A percentile compares a stretch with the other conserved stretches of the same genome.
phyloP scores from a whole-genome alignment of 2,888 invertebrate species.

The Pemphredon lugubris region DNA sequence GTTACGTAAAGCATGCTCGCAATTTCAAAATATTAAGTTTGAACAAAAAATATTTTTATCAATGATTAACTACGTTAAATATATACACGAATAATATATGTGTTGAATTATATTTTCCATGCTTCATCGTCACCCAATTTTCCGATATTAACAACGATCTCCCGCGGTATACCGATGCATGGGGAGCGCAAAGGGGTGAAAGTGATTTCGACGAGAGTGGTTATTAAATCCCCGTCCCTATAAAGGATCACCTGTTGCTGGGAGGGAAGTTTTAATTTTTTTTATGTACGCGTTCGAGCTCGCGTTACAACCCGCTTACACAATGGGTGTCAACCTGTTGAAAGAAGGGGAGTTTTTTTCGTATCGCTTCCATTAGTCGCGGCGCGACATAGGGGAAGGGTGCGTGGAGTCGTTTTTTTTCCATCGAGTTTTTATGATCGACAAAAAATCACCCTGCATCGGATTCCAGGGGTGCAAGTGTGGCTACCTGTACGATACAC shows the following conservation, averaged over 20 bases:
- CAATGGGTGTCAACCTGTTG: conserved; percentile 72
- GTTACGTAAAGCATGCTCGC: no score
- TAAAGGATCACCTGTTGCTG: conserved; percentile 63
- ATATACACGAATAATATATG: no score
- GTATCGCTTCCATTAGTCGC: conserved; percentile 49
- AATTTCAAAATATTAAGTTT: no score
- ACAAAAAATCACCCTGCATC: conserved; percentile 49
- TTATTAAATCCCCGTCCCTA: conserved; percentile 42
- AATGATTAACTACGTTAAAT: no score
- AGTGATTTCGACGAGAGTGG: conserved; percentile 14
- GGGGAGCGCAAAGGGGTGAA: conserved; percentile 47
- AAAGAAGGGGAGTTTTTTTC: conserved; percentile 71
- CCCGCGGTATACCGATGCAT: no score
- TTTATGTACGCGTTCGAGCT: conserved; percentile 44
- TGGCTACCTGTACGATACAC: conserved; percentile 36
- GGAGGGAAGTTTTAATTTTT: conserved; percentile 65
- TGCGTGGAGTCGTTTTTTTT: conserved; percentile 49
- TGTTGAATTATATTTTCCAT: no score
- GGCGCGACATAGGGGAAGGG: conserved; percentile 44
- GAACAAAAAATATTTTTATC: no score
- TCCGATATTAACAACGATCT: no score
- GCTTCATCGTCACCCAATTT: no score
- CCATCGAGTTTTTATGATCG: conserved; percentile 47
- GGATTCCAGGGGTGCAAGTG: conserved; percentile 50
- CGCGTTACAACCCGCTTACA: conserved; percentile 56